These are phyloP conservation scores for Pseudococcus longispinus DNA, from an alignment of 2,888 invertebrate genomes.

Conservation along the genomic window DNA sequence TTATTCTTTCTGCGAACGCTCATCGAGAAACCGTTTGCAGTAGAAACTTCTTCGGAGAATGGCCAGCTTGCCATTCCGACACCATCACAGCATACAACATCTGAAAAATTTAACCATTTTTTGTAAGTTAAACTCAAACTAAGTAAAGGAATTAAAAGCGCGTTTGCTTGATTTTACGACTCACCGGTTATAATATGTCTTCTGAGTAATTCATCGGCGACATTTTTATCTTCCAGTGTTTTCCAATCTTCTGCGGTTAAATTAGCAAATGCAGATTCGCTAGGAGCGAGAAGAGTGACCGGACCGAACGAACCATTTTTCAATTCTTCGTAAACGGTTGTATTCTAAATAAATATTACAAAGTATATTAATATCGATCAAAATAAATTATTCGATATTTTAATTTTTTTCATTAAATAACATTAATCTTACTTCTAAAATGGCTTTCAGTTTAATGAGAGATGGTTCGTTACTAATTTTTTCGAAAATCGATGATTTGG, in stretches of 20 bases:
- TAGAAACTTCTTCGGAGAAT: slow-evolving; percentile 62
- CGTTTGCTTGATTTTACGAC: neutral
- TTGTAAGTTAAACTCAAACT: neutral
- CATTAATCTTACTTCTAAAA: slow-evolving; percentile 62
- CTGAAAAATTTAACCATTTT: slow-evolving; percentile 59
- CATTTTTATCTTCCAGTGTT: slow-evolving; percentile 65
- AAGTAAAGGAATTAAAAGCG: neutral
- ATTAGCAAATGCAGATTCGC: slow-evolving; percentile 66
- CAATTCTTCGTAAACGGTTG: slow-evolving; percentile 64
- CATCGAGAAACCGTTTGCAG: slow-evolving; percentile 62
- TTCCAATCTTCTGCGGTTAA: slow-evolving; percentile 65
- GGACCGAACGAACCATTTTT: slow-evolving; percentile 61
- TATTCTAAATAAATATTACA: slow-evolving; percentile 61
- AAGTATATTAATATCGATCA: neutral
- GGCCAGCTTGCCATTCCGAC: slow-evolving; percentile 62
- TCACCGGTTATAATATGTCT: slow-evolving; percentile 67
- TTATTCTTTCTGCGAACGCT: slow-evolving; percentile 61
- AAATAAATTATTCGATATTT: neutral
- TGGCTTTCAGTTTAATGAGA: slow-evolving; percentile 64
- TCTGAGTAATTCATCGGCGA: slow-evolving; percentile 65
- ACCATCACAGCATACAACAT: slow-evolving; percentile 63
- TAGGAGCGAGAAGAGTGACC: slow-evolving; percentile 69
- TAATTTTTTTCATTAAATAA: neutral
- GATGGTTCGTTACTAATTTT: slow-evolving; percentile 64
- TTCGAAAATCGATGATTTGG: slow-evolving; percentile 65